phyloP scores from a whole-genome alignment of 1,140 invertebrate species.

The Eurosta solidaginis region DNA sequence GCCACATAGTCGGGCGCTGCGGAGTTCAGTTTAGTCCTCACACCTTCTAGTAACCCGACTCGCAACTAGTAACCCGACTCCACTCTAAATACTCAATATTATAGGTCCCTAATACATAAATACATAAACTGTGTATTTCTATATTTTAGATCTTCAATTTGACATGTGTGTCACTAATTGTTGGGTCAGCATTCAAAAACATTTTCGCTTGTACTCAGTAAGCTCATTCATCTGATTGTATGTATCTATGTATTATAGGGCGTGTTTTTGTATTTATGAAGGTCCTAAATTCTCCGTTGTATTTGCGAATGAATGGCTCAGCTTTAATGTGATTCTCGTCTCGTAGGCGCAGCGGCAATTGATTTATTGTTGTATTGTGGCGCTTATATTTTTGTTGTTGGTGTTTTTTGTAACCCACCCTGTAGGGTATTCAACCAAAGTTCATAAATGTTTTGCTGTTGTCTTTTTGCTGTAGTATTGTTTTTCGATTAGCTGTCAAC shows the following conservation, averaged over 20 bases:
- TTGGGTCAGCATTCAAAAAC: constrained; percentile 9
- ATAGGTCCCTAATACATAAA: no score
- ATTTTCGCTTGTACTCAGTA: no score
- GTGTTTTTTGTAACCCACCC: neutral
- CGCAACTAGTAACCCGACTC: no score
- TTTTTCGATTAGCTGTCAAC: no score
- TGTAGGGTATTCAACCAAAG: neutral
- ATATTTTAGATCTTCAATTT: neutral
- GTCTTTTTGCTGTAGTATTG: no score
- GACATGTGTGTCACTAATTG: constrained; percentile 17
- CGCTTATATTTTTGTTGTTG: neutral
- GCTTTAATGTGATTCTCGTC: constrained; percentile 1
- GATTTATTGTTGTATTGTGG: constrained; percentile 6
- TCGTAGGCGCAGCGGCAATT: neutral
- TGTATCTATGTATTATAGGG: neutral
- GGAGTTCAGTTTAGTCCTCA: no score
- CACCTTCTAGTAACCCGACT: no score
- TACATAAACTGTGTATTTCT: no score
- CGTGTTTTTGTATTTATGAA: neutral
- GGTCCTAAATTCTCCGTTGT: neutral
- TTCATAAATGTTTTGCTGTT: no score
- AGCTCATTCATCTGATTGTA: no score
- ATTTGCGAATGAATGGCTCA: neutral
- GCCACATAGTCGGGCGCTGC: no score
- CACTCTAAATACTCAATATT: no score